Conservation (phyloP, 2,888 invertebrate species). For the Dichetophora obliterata region DNA sequence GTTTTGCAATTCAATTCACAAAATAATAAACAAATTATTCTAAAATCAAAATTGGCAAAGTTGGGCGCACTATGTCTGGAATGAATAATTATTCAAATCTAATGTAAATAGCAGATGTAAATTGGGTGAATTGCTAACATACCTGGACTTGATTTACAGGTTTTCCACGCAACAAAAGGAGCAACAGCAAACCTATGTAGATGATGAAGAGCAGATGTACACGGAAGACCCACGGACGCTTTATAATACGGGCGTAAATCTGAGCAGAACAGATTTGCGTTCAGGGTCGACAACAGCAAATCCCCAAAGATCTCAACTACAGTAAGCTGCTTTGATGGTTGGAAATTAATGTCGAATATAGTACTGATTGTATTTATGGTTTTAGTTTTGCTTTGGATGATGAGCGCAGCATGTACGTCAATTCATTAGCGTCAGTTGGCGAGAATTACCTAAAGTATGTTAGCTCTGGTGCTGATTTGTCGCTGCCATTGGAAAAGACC, state of each 20-base stretch:
- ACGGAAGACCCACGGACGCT: neutral
- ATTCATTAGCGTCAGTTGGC: slow-evolving; percentile 56
- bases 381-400: slow-evolving; percentile 52
- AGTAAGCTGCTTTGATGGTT: slow-evolving; percentile 44
- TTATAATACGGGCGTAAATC: neutral
- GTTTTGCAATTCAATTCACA: slow-evolving; percentile 11
- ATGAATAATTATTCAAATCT: slow-evolving; percentile 66
- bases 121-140: neutral
- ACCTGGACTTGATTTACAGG: slow-evolving; percentile 47
- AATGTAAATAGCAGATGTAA: slow-evolving; percentile 58
- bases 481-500: slow-evolving; percentile 64
- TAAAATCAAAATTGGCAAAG: slow-evolving; percentile 1
- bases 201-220: neutral
- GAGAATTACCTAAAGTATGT: slow-evolving; percentile 60
- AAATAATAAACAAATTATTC: slow-evolving; percentile 22
- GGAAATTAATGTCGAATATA: slow-evolving; percentile 32
- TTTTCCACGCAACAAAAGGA: slow-evolving; percentile 50
- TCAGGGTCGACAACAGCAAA: slow-evolving; percentile 17
- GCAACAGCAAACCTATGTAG: slow-evolving; percentile 14
- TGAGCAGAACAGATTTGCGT: neutral
- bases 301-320: slow-evolving; percentile 42
- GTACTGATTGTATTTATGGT: neutral
- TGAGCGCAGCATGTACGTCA: slow-evolving; percentile 55
- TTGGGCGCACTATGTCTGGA: slow-evolving; percentile 60
- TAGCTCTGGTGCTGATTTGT: slow-evolving; percentile 64